phyloP scores from a whole-genome alignment of 2,797 vertebrate species.

The Oreortyx pictus region DNA sequence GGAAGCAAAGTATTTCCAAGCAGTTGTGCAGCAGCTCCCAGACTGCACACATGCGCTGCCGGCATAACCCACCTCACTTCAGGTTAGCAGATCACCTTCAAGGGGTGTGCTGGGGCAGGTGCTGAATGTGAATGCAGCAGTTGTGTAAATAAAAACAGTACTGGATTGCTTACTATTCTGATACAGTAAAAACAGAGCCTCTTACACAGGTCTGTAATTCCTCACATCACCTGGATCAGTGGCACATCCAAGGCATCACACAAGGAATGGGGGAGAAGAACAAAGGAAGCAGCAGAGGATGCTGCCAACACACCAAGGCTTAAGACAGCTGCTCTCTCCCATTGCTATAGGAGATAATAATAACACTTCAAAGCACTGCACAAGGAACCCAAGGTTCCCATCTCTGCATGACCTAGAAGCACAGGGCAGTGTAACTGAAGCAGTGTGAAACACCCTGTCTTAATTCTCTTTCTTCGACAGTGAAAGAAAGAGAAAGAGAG shows the following conservation, averaged over 20 bases:
- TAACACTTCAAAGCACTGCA: neutral
- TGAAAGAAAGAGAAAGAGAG: neutral
- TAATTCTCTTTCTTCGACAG: neutral
- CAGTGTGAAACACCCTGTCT: neutral
- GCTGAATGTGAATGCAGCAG: neutral
- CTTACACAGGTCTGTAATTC: neutral
- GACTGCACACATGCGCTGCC: neutral
- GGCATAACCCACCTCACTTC: neutral
- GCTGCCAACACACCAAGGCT: neutral
- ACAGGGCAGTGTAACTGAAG: neutral
- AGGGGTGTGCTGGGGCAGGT: neutral
- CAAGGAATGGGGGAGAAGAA: neutral
- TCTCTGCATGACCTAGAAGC: neutral
- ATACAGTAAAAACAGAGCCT: neutral
- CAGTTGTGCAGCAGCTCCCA: neutral
- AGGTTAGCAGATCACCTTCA: neutral
- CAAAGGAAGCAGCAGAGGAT: too few relatives aligned
- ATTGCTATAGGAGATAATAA: neutral
- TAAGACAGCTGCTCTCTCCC: neutral
- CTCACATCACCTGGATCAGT: neutral
- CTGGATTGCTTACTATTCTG: neutral
- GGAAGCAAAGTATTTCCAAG: neutral
- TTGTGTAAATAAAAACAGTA: neutral
- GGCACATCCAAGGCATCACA: neutral
- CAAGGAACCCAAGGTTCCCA: fast-evolving